These are phyloP conservation scores for Anoplophora glabripennis DNA, from an alignment of 1,140 invertebrate genomes.

Conservation along the genomic window DNA sequence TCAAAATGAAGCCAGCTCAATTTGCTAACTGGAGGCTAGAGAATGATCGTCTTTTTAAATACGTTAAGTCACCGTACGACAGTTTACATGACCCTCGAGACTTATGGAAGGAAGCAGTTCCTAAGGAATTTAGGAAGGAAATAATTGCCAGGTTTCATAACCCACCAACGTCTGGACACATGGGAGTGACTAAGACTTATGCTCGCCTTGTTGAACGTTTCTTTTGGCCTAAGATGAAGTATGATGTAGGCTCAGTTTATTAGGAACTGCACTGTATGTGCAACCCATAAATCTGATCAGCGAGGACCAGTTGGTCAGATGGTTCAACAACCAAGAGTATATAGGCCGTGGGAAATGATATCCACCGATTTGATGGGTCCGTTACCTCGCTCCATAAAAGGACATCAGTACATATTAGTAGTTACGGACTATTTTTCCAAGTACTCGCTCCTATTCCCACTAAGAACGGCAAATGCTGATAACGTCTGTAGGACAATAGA, in stretches of 20 bases:
- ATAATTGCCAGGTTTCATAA: slow-evolving; percentile 24
- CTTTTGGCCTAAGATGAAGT: slow-evolving; percentile 38
- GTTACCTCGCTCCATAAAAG: slow-evolving; percentile 34
- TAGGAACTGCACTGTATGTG: slow-evolving; percentile 33
- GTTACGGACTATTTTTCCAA: slow-evolving; percentile 43
- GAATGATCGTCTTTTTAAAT: slow-evolving; percentile 21
- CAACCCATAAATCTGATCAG: slow-evolving; percentile 32
- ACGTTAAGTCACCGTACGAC: not conserved
- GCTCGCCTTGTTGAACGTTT: slow-evolving; percentile 20
- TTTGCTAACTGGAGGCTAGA: slow-evolving; percentile 19
- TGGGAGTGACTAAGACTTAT: slow-evolving; percentile 39
- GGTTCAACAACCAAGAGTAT: slow-evolving; percentile 18
- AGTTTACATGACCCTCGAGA: not conserved
- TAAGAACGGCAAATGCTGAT: slow-evolving; percentile 14
- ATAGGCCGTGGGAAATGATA: slow-evolving; percentile 10
- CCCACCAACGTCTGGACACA: slow-evolving; percentile 25
- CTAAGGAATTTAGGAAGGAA: slow-evolving; percentile 13
- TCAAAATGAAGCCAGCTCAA: slow-evolving; percentile 18
- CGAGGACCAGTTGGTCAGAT: slow-evolving; percentile 34
- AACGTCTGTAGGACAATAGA: slow-evolving; percentile 22
- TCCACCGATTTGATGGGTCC: slow-evolving; percentile 19
- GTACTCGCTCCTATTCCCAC: slow-evolving; percentile 24
- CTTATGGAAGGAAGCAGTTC: slow-evolving; percentile 38
- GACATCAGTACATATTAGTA: slow-evolving; percentile 42
- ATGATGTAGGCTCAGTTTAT: slow-evolving; percentile 35